A percentile compares a stretch with the other conserved stretches of the same genome.
phyloP scores from a whole-genome alignment of 2,113 vertebrate genomes.

The Chauna torquata region DNA sequence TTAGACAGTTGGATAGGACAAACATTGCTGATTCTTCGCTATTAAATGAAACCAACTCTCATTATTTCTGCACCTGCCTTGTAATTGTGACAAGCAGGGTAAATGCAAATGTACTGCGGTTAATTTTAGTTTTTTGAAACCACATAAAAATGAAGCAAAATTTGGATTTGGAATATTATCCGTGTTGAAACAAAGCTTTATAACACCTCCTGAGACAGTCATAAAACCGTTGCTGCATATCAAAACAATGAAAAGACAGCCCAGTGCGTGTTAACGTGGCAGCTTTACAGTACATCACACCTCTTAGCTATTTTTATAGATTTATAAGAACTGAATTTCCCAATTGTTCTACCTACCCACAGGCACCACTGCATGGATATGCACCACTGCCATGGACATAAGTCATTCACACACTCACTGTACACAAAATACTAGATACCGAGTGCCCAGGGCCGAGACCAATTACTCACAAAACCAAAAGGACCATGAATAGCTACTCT shows the following conservation, averaged over 20 bases:
- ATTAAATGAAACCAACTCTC: neutral
- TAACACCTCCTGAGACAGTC: neutral
- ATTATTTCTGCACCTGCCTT: conserved; percentile 29
- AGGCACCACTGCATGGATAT: neutral
- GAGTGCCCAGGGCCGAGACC: neutral
- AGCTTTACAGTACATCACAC: conserved; percentile 15
- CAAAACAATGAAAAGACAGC: conserved; percentile 36
- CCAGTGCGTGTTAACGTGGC: neutral
- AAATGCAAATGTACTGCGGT: conserved; percentile 6
- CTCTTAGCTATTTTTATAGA: conserved; percentile 20
- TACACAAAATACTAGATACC: neutral
- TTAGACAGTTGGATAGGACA: neutral
- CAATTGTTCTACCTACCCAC: neutral
- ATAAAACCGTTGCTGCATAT: conserved; percentile 34
- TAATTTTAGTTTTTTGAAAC: conserved; percentile 50
- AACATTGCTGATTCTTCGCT: neutral
- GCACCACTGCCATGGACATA: neutral
- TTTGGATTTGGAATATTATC: conserved; percentile 7
- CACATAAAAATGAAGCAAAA: conserved; percentile 53
- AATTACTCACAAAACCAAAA: conserved; percentile 3
- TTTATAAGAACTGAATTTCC: conserved; percentile 27
- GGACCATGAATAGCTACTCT: neutral
- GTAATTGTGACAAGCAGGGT: conserved; percentile 36
- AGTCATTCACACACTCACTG: neutral
- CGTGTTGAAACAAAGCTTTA: conserved; percentile 14